phyloP scores from a whole-genome alignment of 2,113 vertebrate genomes.

The Oenanthe melanoleuca region DNA sequence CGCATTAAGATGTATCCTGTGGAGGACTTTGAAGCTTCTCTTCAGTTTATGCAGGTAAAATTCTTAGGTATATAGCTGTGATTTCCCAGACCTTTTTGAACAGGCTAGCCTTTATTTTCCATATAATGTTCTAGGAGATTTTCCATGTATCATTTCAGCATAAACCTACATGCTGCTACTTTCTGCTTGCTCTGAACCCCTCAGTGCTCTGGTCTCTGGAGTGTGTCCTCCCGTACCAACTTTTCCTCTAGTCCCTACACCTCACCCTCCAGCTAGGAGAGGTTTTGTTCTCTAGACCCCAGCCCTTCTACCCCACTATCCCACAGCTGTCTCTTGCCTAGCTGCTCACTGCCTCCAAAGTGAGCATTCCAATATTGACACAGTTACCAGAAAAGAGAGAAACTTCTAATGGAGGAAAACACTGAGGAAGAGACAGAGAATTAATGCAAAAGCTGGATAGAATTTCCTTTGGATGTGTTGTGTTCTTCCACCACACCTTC shows the following conservation, averaged over 20 bases:
- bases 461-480: neutral
- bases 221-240: neutral
- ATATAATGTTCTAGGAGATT: neutral
- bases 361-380: neutral
- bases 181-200: neutral
- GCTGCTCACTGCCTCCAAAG: neutral
- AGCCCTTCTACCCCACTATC: neutral
- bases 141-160: neutral
- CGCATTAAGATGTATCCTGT: constrained; percentile 99
- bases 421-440: neutral
- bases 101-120: neutral
- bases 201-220: neutral
- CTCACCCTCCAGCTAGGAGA: neutral
- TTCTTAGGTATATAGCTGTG: neutral
- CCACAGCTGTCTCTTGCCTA: neutral
- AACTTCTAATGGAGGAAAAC: neutral
- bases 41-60: constrained; percentile 98
- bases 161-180: neutral
- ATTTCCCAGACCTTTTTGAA: neutral
- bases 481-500: neutral
- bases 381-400: neutral
- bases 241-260: neutral
- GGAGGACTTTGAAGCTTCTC: constrained; percentile 98
- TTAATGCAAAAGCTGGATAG: neutral
- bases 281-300: neutral